A percentile compares a stretch with the other conserved stretches of the same genome.
These are phyloP conservation scores for Sebastiscus albofasciatus DNA, from an alignment of 2,797 vertebrate species.

Conservation along the genomic window DNA sequence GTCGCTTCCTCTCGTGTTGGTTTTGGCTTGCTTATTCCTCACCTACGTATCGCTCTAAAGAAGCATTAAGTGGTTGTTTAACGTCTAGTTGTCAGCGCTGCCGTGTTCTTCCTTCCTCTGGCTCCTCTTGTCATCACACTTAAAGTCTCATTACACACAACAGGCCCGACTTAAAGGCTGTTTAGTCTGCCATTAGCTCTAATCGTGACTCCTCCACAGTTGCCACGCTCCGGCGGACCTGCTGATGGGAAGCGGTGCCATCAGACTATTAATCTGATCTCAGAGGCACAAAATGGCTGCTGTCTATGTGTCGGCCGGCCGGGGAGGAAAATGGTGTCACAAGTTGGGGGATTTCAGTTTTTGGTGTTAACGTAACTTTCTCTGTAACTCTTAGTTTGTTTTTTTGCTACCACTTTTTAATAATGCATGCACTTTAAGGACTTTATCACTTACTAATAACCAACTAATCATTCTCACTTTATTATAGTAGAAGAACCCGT, in stretches of 20 bases:
- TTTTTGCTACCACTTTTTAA: background rate
- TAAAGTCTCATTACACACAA: slow-evolving; percentile 72
- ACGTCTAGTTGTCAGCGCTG: slow-evolving; percentile 3
- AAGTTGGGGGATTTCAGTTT: slow-evolving; percentile 13
- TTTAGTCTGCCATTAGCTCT: slow-evolving; percentile 74
- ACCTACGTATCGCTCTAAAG: background rate
- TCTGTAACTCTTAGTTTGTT: background rate
- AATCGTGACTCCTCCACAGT: slow-evolving; percentile 69
- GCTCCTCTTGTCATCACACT: slow-evolving; percentile 65
- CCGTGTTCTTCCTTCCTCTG: slow-evolving; percentile 36
- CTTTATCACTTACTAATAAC: background rate
- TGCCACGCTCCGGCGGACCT: slow-evolving; percentile 63
- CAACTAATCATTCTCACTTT: background rate
- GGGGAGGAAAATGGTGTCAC: slow-evolving; percentile 39
- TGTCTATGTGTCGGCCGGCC: background rate
- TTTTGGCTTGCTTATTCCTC: slow-evolving; percentile 12
- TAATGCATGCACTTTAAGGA: background rate
- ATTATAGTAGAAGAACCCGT: background rate
- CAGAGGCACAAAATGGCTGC: slow-evolving; percentile 71
- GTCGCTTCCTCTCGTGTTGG: slow-evolving; percentile 3
- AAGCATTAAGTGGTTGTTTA: slow-evolving; percentile 32
- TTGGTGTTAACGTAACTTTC: background rate
- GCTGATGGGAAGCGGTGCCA: slow-evolving; percentile 61
- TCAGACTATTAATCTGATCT: slow-evolving; percentile 70
- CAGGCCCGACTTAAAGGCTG: slow-evolving; percentile 70